Evolutionary conservation across 2,888 invertebrate species (phyloP).

Genomic region (Dugesia japonica): DNA sequence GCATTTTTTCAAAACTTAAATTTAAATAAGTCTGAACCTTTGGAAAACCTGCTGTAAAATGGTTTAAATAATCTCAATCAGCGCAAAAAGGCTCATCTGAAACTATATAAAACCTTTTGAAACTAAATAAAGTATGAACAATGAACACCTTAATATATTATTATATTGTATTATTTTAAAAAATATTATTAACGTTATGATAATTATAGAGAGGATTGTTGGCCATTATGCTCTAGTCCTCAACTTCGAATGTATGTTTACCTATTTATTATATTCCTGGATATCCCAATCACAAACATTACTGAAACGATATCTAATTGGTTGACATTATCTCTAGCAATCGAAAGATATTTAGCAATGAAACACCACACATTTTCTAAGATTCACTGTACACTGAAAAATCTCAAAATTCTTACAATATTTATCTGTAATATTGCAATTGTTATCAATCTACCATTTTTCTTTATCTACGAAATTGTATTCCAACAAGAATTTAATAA

Average conservation of each 20-base stretch:
- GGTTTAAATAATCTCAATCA: too few relatives aligned
- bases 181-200: too few relatives aligned
- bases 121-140: too few relatives aligned
- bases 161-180: too few relatives aligned
- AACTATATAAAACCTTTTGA: too few relatives aligned
- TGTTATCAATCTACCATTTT: neutral
- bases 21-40: too few relatives aligned
- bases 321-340: constrained; percentile 3
- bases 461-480: neutral
- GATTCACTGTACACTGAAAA: neutral
- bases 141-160: too few relatives aligned
- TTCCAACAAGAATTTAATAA: neutral
- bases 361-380: neutral
- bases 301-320: constrained; percentile 22
- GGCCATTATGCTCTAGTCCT: neutral
- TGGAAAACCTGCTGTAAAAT: too few relatives aligned
- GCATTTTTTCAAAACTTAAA: too few relatives aligned
- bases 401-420: neutral
- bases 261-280: neutral
- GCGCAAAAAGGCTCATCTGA: too few relatives aligned
- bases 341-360: constrained; percentile 26
- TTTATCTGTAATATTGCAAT: neutral
- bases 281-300: constrained; percentile 6
- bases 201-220: neutral
- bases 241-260: neutral